phyloP scores from a whole-genome alignment of 2,113 vertebrate genomes.

The Tyto alba region DNA sequence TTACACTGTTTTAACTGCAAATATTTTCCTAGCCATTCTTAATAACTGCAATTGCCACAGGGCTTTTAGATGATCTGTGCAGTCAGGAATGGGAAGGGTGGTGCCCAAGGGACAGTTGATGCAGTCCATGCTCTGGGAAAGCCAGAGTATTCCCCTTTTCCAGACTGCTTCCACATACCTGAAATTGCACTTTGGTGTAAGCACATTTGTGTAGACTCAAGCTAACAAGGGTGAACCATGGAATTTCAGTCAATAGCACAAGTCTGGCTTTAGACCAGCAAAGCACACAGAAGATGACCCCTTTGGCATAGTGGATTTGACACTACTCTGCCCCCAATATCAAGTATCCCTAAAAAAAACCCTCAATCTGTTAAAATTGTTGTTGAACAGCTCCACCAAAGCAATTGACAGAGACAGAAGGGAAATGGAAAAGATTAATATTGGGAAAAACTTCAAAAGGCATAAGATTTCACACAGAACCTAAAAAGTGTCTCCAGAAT shows the following conservation, averaged over 20 bases:
- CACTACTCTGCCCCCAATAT: not conserved
- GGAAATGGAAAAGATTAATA: not conserved
- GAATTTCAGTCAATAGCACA: not conserved
- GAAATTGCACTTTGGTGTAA: not conserved
- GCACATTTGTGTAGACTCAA: not conserved
- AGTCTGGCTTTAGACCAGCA: not conserved
- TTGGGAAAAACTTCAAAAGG: not conserved
- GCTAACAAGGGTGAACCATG: not conserved
- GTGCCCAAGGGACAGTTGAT: not conserved
- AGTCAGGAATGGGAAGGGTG: not conserved
- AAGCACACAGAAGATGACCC: not conserved
- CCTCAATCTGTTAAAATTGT: not conserved
- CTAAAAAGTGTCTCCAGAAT: not conserved
- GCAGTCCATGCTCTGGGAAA: not conserved
- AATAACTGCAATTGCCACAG: not conserved
- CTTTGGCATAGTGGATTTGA: not conserved
- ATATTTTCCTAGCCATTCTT: not conserved
- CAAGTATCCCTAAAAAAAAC: not conserved
- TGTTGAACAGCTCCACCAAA: not conserved
- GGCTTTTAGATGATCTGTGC: not conserved
- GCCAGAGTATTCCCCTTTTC: not conserved
- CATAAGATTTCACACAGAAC: not conserved
- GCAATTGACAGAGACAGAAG: not conserved
- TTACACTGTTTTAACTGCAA: not conserved
- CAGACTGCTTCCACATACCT: not conserved